Evolutionary conservation across 2,113 vertebrate genomes (phyloP), one percentile per base, ranked within the genome.

Genomic region (Tupaia tana): DNA sequence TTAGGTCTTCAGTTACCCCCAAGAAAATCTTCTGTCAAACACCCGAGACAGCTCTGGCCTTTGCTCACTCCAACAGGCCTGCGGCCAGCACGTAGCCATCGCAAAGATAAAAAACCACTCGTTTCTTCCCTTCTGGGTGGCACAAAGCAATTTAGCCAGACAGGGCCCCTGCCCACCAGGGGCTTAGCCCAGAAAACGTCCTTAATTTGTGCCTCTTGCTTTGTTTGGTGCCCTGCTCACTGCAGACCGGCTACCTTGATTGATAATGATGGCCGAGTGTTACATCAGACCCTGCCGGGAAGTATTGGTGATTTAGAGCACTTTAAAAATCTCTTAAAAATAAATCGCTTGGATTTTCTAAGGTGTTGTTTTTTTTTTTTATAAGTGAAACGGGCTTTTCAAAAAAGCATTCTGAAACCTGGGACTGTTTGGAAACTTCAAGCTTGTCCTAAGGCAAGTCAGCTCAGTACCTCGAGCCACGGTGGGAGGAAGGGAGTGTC

Each of bases 281-380:
- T 95, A 88, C 69, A 64, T 31, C 0, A 9, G 43, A 74, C 89
- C 91, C 61, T 73, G 74, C 79, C 3, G 27, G 61, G 70, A 92
- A 82, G 82, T 66, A 71, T 2, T 77, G 54, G 74, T 95, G 89
- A 97, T 91, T 79, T 81, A 95, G 24, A 63, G 34, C 69, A 22
- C 82, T 96, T 97, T 95, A 95, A 96, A 94, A 95, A 90, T 92
- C 93, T 89, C 86, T 94, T 95, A 96, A 94, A 97, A 95, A 96
- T 92, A 86, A 97, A 97, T 97, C 2, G 0, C 69, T 95, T 95
- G 92, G 82, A 82, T 96, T 94, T 97, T 92, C 74, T n/a, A 84
- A 89, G 79, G 54, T 79, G 81, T 67, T 91, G 34, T 92, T 71
- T 25, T 67, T 81, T 34, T 83, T 93, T 95, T 89, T 63, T 59